phyloP scores from a whole-genome alignment of 2,888 invertebrate species.

The Lepas anatifera region DNA sequence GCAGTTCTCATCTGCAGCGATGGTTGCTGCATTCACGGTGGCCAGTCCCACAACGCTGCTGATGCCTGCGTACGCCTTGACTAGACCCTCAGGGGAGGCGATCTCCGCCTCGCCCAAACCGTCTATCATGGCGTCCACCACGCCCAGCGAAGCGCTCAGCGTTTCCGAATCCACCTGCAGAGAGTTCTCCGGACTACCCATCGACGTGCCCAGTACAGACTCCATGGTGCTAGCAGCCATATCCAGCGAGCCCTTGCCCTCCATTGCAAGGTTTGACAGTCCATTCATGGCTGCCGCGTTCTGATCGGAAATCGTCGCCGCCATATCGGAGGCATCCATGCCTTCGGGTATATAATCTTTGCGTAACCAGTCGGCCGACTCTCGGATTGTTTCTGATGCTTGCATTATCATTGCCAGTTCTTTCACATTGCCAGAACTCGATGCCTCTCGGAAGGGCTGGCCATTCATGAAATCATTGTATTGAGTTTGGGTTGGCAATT shows the following conservation, averaged over 20 bases:
- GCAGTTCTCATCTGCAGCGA: not conserved
- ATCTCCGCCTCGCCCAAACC: not conserved
- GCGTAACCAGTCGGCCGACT: not conserved
- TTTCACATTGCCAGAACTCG: not conserved
- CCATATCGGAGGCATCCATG: no score
- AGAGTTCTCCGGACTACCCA: not conserved
- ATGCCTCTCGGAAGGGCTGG: not conserved
- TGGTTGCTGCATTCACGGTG: not conserved
- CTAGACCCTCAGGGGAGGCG: slow-evolving; percentile 7
- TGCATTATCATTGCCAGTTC: not conserved
- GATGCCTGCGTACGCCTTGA: not conserved
- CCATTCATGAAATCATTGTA: not conserved
- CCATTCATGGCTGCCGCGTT: not conserved
- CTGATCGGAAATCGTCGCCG: not conserved
- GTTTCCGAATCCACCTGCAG: not conserved
- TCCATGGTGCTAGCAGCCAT: not conserved
- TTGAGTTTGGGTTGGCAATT: not conserved
- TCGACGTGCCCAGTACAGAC: not conserved
- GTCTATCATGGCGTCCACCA: not conserved
- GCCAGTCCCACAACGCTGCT: not conserved
- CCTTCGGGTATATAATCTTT: not conserved
- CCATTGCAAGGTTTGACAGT: not conserved
- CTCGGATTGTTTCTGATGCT: not conserved
- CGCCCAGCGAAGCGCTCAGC: not conserved
- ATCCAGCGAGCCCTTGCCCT: not conserved